These are phyloP conservation scores for Drosophila biarmipes DNA, from an alignment of 1,140 invertebrate species.

Conservation along the genomic window DNA sequence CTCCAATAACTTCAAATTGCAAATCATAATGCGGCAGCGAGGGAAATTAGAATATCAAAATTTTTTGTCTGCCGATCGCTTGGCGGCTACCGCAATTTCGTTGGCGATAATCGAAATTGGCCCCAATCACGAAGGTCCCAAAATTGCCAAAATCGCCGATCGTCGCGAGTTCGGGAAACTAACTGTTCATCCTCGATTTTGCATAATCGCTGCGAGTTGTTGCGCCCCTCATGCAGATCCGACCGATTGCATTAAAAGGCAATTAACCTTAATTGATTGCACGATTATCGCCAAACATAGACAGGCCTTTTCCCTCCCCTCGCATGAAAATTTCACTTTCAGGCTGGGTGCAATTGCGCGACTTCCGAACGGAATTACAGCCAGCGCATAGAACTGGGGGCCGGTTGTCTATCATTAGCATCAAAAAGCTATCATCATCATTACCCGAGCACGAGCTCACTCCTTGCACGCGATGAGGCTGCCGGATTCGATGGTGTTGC, in stretches of 20 bases:
- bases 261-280: slow-evolving; percentile 81
- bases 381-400: slow-evolving; percentile 27
- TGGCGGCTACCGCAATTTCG: slow-evolving; percentile 71
- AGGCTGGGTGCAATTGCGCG: slow-evolving; percentile 38
- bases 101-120: slow-evolving; percentile 55
- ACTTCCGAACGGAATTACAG: slow-evolving; percentile 68
- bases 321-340: slow-evolving; percentile 69
- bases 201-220: slow-evolving; percentile 55
- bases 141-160: slow-evolving; percentile 54
- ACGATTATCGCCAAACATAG: slow-evolving; percentile 59
- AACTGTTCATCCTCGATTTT: slow-evolving; percentile 69
- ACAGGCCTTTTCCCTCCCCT: slow-evolving; percentile 17
- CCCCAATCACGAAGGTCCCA: slow-evolving; percentile 56
- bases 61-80: slow-evolving; percentile 32
- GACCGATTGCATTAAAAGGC: slow-evolving; percentile 69
- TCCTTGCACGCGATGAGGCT: slow-evolving; percentile 73
- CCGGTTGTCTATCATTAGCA: slow-evolving; percentile 71
- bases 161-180: slow-evolving; percentile 59
- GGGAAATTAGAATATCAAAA: slow-evolving; percentile 72
- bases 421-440: slow-evolving; percentile 82
- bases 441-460: slow-evolving; percentile 72
- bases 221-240: slow-evolving; percentile 34
- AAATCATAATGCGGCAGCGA: slow-evolving; percentile 67
- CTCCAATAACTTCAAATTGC: slow-evolving; percentile 77
- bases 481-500: slow-evolving; percentile 33